A percentile compares a stretch with the other conserved stretches of the same genome.
These are phyloP conservation scores for Quadroppia sp. DNA, from an alignment of 2,888 invertebrate genomes.

Conservation along the genomic window DNA sequence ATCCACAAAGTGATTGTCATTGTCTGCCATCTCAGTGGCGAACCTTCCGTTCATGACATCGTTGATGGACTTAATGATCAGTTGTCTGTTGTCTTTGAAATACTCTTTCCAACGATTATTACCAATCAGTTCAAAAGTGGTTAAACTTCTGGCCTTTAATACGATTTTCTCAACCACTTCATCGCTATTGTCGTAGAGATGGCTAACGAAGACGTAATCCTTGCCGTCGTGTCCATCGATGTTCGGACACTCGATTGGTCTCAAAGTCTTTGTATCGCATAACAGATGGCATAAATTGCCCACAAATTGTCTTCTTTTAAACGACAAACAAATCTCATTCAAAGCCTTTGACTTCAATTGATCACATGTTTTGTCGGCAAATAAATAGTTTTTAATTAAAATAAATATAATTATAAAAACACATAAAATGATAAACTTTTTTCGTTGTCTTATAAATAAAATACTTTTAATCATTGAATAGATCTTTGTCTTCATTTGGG, in stretches of 20 bases:
- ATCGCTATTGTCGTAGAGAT: not conserved
- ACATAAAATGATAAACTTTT: too few species aligned
- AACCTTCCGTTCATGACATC: conserved; percentile 20
- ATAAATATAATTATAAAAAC: too few species aligned
- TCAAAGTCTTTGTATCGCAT: conserved; percentile 7
- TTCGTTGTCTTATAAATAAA: too few species aligned
- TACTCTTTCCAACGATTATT: not conserved
- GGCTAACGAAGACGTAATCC: conserved; percentile 34
- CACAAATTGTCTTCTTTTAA: not conserved
- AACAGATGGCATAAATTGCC: conserved; percentile 27
- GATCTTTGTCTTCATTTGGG: too few species aligned
- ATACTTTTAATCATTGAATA: too few species aligned
- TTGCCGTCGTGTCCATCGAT: conserved; percentile 38
- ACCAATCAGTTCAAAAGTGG: conserved; percentile 22
- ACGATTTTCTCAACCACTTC: conserved; percentile 5
- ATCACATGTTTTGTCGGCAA: not conserved
- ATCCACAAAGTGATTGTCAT: not conserved
- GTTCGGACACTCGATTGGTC: conserved; percentile 38
- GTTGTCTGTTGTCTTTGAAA: conserved; percentile 3
- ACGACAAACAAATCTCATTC: conserved; percentile 30
- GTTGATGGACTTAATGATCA: conserved; percentile 26
- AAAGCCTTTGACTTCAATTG: conserved; percentile 14
- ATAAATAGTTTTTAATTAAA: too few species aligned
- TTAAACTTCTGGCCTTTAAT: conserved; percentile 35
- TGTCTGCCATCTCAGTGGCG: not conserved